Conservation (phyloP, 2,888 invertebrate species). For the Ophioninae sp. region DNA sequence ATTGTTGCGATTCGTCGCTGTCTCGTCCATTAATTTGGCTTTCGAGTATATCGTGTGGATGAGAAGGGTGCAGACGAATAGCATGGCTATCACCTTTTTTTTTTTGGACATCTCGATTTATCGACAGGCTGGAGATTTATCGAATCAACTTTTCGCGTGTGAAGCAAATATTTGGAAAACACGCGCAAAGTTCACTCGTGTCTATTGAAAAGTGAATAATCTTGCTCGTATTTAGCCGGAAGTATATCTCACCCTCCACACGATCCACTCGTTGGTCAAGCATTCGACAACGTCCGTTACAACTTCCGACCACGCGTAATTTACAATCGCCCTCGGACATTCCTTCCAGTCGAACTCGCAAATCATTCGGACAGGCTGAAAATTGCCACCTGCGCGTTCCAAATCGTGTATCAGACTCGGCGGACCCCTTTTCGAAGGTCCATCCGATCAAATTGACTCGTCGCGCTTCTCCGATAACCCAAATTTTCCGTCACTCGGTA, state of each 20-base stretch:
- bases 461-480: not conserved
- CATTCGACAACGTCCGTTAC: constrained; percentile 77
- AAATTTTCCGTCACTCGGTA: not conserved
- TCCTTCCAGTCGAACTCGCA: constrained; percentile 73
- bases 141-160: not conserved
- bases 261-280: constrained; percentile 70
- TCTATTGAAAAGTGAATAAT: not conserved
- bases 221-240: too few species aligned
- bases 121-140: not conserved
- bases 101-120: constrained; percentile 5
- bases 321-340: constrained; percentile 71
- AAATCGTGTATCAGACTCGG: constrained; percentile 1
- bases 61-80: constrained; percentile 66
- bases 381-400: constrained; percentile 73
- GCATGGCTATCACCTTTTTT: constrained; percentile 64
- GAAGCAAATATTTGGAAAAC: not conserved
- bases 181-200: not conserved
- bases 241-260: constrained; percentile 73
- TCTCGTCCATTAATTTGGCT: constrained; percentile 62
- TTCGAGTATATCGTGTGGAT: constrained; percentile 69
- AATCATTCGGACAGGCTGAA: constrained; percentile 71
- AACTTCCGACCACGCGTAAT: constrained; percentile 76
- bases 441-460: too few species aligned
- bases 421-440: too few species aligned
- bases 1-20: constrained; percentile 63